Base-by-base conservation (phyloP, 2,888 invertebrate species). In the Drosophila kokeensis region DNA sequence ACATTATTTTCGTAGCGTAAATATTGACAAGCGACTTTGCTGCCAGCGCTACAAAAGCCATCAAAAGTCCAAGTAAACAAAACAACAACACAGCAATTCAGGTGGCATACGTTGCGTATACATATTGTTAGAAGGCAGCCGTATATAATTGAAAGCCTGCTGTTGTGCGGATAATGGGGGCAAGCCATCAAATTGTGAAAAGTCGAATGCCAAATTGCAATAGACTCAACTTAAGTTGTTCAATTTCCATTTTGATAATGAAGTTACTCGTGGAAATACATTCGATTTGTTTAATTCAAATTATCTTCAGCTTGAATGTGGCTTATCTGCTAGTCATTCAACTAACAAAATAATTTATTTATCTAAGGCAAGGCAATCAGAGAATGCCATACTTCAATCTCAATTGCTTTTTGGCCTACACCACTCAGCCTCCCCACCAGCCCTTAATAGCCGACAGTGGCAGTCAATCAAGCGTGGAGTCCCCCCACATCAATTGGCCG, bases 1-100 rank as follows among this genome's bases (percentile, higher is more conserved):
- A 81, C 83, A 83, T 86, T 83, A 83, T 73, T 76, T 76, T 67
- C 64, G 71, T 70, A 64, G 77, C 64, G 73, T 68, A 82, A 82
- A 83, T 83, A 85, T 85, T 85, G 75, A 73, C 81, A 69, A 55
- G 69, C 75, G 77, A 71, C 80, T 77, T 79, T 50, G 36, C 48
- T 42, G 40, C 52, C 48, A 55, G 21, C 57, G 27, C 62, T 59
- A 6, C 40, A 38, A 52, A 59, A 58, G 73, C 69, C 59, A 54
- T 62, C 62, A 65, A 71, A 61, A 55, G 64, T 63, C 52, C 29
- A 60, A 48, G 65, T 36, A 75, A 75, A 76, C 69, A 73, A 72
- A 57, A 21, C 59, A 69, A 73, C 67, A 73, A 73, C 49, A 27
- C 29, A 4, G 24, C 24, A 52, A 73, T 60, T 62, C 48, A 15